These are phyloP conservation scores for Drosophila buzzatii DNA, from an alignment of 2,888 invertebrate genomes.

Conservation along the genomic window DNA sequence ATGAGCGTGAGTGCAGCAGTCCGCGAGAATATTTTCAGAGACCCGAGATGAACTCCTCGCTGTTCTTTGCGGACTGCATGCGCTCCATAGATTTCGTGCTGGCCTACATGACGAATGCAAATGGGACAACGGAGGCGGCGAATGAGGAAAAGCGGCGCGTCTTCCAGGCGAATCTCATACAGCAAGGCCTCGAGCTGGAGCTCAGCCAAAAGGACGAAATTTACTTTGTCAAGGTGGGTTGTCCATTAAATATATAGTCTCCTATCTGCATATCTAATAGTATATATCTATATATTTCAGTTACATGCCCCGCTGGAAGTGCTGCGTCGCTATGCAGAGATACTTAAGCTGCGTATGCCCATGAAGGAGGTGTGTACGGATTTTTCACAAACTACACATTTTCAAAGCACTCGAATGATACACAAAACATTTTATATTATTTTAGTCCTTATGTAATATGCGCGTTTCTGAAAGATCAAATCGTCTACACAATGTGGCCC, in stretches of 20 bases:
- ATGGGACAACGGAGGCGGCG: constrained; percentile 84
- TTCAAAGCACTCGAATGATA: constrained; percentile 3
- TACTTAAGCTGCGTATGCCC: constrained; percentile 95
- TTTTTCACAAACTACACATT: not conserved
- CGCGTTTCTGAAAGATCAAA: constrained; percentile 87
- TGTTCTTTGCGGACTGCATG: constrained; percentile 90
- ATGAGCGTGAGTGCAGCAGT: constrained; percentile 75
- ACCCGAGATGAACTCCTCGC: constrained; percentile 84
- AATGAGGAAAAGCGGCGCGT: constrained; percentile 86
- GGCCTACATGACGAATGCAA: constrained; percentile 90
- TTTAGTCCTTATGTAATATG: constrained; percentile 78
- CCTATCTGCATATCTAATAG: not conserved
- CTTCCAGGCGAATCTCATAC: constrained; percentile 90
- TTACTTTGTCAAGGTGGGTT: constrained; percentile 90
- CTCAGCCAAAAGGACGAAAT: constrained; percentile 88
- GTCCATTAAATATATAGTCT: not conserved
- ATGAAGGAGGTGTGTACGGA: constrained; percentile 91
- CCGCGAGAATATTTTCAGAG: constrained; percentile 71
- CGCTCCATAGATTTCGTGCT: constrained; percentile 92
- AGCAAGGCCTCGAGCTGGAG: constrained; percentile 91
- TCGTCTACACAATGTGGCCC: constrained; percentile 88
- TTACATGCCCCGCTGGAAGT: constrained; percentile 94
- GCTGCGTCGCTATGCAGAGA: constrained; percentile 94
- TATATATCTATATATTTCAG: constrained; percentile 85
- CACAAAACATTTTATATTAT: constrained; percentile 30